phyloP scores from a whole-genome alignment of 1,140 invertebrate species.

The Hylyphantes graminicola region DNA sequence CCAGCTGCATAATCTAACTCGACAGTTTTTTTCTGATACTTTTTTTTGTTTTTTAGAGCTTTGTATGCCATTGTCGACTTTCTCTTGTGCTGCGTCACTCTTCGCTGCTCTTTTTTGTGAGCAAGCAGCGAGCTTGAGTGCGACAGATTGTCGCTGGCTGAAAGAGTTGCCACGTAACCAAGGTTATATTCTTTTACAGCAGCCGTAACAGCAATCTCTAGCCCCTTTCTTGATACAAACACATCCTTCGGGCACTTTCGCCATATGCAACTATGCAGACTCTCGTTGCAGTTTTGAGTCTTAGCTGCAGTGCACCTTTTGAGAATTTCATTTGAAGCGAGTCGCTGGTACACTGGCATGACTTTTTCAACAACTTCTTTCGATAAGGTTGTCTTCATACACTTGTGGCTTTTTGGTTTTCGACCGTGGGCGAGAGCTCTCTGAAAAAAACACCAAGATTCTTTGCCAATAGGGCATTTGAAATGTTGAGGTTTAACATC shows the following conservation, averaged over 20 bases:
- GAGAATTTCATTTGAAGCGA: not conserved
- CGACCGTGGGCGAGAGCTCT: not conserved
- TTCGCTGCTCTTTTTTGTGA: too few species aligned
- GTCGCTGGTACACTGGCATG: not conserved
- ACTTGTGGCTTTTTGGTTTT: not conserved
- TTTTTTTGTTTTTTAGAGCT: too few species aligned
- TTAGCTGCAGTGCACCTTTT: not conserved
- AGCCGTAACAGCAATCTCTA: not conserved
- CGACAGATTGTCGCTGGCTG: too few species aligned
- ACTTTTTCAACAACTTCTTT: not conserved
- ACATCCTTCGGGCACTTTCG: not conserved
- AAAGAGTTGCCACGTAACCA: too few species aligned
- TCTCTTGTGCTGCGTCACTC: too few species aligned
- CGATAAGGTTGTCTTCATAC: not conserved
- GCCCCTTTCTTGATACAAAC: not conserved
- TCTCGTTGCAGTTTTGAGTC: not conserved
- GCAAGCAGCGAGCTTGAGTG: too few species aligned
- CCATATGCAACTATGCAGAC: not conserved
- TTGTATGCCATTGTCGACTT: too few species aligned
- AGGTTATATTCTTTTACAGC: not conserved
- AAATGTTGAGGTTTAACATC: not conserved
- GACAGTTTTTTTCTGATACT: too few species aligned
- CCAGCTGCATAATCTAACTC: too few species aligned
- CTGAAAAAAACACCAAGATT: slow-evolving; percentile 14
- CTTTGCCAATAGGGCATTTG: not conserved